A percentile compares a stretch with the other conserved stretches of the same genome.
Conservation (phyloP, 2,797 vertebrate genomes). For the Sparidentex hasta region DNA sequence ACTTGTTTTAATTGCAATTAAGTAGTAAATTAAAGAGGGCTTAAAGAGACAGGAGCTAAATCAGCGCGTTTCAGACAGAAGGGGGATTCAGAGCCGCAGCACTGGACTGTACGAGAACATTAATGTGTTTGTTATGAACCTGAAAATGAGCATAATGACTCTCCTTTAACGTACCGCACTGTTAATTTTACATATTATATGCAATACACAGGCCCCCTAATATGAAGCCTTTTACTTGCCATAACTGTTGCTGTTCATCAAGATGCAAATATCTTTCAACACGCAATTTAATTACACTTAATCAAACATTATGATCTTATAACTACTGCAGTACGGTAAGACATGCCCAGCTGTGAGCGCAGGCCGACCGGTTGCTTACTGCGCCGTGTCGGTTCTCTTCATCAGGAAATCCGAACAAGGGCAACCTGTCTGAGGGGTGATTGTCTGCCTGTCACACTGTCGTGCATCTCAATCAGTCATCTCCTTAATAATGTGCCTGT, state of each 20-base stretch:
- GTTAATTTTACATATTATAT: conserved; percentile 23
- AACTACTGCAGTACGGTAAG: conserved; percentile 62
- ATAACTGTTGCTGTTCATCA: conserved; percentile 33
- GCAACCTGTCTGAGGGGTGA: conserved; percentile 72
- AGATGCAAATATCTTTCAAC: conserved; percentile 41
- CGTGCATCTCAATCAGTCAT: conserved; percentile 65
- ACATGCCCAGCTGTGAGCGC: conserved; percentile 70
- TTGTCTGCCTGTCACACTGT: conserved; percentile 59
- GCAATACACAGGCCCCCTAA: conserved; percentile 17
- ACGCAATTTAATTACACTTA: conserved; percentile 49
- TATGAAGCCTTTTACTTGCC: conserved; percentile 4
- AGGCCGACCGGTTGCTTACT: conserved; percentile 48
- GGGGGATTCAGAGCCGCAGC: no score
- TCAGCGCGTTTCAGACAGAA: no score
- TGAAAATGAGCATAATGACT: no score
- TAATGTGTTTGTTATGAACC: no score
- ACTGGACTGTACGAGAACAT: no score
- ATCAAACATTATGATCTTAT: conserved; percentile 59
- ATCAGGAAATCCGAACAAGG: conserved; percentile 65
- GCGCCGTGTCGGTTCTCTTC: conserved; percentile 41
- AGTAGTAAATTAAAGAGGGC: no score
- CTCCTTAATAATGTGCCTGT: conserved; percentile 50
- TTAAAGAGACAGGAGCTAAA: no score
- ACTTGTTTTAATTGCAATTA: no score
- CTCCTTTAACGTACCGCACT: neutral